phyloP scores from a whole-genome alignment of 2,888 invertebrate genomes.

The Dastarcus helophoroides region DNA sequence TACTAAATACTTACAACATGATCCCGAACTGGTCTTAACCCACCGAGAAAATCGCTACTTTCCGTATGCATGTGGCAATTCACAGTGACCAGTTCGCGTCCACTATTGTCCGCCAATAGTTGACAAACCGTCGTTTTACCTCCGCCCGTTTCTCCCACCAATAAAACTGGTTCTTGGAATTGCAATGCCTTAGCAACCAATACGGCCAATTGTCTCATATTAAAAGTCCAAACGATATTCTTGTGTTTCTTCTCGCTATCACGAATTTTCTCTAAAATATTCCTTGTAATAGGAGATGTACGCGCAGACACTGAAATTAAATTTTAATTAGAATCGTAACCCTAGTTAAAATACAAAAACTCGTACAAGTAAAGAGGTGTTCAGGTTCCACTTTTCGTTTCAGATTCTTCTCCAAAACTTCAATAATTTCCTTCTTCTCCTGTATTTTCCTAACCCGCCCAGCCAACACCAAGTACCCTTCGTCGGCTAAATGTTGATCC shows the following conservation, averaged over 20 bases:
- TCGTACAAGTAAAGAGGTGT: constrained; percentile 55
- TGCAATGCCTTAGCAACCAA: constrained; percentile 72
- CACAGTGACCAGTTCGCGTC: constrained; percentile 61
- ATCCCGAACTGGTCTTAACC: constrained; percentile 74
- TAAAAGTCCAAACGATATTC: constrained; percentile 90
- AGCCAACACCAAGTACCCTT: constrained; percentile 88
- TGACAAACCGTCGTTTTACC: constrained; percentile 97
- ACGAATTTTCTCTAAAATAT: constrained; percentile 53
- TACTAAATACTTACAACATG: constrained; percentile 33
- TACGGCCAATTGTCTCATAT: constrained; percentile 73
- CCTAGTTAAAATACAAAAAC: constrained; percentile 4
- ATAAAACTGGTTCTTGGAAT: constrained; percentile 86
- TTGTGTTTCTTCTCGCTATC: constrained; percentile 48
- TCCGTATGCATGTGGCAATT: constrained; percentile 99
- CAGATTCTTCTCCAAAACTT: constrained; percentile 68
- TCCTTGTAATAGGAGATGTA: constrained; percentile 67
- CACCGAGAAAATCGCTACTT: constrained; percentile 94
- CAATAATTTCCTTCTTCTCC: constrained; percentile 70
- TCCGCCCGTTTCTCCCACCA: constrained; percentile 97
- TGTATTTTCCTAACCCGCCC: constrained; percentile 79
- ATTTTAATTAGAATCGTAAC: background rate
- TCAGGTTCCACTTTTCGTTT: constrained; percentile 61
- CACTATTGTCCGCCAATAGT: constrained; percentile 60
- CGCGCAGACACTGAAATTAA: constrained; percentile 38
- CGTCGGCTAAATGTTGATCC: constrained; percentile 94